Evolutionary conservation across 1,140 invertebrate species (phyloP).

Genomic region (Calycopis cecrops): DNA sequence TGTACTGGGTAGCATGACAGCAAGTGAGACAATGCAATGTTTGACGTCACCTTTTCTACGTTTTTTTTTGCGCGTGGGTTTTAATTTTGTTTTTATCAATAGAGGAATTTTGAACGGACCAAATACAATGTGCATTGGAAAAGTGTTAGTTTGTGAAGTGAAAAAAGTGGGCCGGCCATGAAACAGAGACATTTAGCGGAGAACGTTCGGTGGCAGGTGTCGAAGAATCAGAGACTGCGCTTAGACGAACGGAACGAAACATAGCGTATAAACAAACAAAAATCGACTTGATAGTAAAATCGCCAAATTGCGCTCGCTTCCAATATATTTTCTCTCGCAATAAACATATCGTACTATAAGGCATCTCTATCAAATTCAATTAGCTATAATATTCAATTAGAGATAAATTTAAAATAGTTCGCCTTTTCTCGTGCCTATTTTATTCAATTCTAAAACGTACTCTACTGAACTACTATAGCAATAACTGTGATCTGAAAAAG

Average conservation of each 20-base stretch:
- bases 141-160: conserved; percentile 58
- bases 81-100: conserved; percentile 15
- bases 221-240: conserved; percentile 66
- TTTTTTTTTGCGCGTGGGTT: conserved; percentile 14
- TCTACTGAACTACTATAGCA: conserved; percentile 45
- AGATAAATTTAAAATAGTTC: conserved; percentile 49
- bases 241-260: conserved; percentile 68
- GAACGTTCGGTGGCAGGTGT: conserved; percentile 62
- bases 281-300: conserved; percentile 29
- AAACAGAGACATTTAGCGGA: conserved; percentile 57
- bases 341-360: conserved; percentile 68
- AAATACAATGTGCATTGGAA: conserved; percentile 29
- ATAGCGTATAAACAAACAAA: conserved; percentile 38
- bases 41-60: conserved; percentile 35
- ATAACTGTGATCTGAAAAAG: conserved; percentile 58
- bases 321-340: conserved; percentile 55
- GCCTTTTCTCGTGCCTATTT: conserved; percentile 69
- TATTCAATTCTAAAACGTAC: conserved; percentile 57
- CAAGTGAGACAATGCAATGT: conserved; percentile 42
- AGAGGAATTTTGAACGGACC: conserved; percentile 4
- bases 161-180: conserved; percentile 68
- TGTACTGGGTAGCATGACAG: conserved; percentile 24
- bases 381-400: conserved; percentile 55
- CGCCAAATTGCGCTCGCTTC: conserved; percentile 72
- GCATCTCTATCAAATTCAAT: conserved; percentile 43